Conservation (phyloP, 2,797 vertebrate genomes). For the Sus cebifrons region DNA sequence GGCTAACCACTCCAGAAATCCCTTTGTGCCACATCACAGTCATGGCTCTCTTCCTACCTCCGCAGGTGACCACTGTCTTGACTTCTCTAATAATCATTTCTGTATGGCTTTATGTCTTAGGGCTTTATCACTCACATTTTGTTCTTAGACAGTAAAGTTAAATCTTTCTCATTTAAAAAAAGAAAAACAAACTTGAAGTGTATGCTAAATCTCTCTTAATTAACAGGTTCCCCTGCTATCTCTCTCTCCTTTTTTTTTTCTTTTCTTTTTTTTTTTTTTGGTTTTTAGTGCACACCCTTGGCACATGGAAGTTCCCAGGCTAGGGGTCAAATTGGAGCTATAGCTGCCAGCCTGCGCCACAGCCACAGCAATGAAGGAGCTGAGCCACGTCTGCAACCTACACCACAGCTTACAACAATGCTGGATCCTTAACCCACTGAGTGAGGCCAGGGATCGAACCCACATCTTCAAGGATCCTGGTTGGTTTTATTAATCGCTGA, state of each 20-base stretch:
- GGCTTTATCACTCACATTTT: background rate
- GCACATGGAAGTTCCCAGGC: too few species aligned
- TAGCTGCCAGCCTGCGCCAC: too few species aligned
- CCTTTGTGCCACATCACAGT: background rate
- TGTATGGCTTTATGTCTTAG: background rate
- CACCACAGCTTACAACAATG: too few species aligned
- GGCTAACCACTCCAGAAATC: background rate
- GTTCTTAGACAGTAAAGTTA: constrained; percentile 1
- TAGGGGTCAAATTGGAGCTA: too few species aligned
- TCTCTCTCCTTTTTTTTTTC: background rate
- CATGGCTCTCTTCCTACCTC: too few species aligned
- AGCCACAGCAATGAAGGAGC: too few species aligned
- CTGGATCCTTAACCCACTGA: too few species aligned
- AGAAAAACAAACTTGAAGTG: background rate
- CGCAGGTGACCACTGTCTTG: background rate
- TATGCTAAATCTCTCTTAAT: background rate
- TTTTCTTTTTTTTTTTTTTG: background rate
- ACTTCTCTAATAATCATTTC: background rate
- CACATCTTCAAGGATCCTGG: too few species aligned
- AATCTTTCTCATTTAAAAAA: background rate
- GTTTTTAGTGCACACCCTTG: too few species aligned
- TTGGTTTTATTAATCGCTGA: too few species aligned
- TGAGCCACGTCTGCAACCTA: too few species aligned
- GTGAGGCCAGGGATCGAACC: too few species aligned
- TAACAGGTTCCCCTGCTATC: background rate